phyloP scores from a whole-genome alignment of 2,888 invertebrate species.

The Spicauda simplicius region DNA sequence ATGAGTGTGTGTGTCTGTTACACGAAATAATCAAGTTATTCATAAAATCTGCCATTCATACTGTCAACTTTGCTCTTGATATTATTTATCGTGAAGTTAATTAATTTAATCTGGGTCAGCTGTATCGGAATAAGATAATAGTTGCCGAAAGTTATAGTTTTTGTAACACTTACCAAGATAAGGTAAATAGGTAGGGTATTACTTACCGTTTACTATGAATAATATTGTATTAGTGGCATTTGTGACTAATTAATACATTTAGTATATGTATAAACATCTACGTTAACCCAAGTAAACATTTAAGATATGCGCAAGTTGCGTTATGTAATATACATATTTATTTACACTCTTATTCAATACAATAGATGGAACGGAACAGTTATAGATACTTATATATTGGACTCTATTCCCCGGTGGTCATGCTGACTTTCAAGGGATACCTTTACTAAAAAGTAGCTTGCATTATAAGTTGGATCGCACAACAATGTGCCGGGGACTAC shows the following conservation, averaged over 20 bases:
- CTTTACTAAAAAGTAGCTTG: conserved; percentile 37
- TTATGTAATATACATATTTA: background rate
- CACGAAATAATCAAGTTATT: conserved; percentile 73
- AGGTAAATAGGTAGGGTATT: background rate
- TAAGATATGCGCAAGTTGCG: background rate
- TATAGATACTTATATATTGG: background rate
- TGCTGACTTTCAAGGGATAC: conserved; percentile 18
- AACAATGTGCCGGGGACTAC: conserved; percentile 61
- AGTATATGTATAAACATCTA: too few relatives aligned
- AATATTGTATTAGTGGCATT: background rate
- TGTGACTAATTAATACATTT: too few relatives aligned
- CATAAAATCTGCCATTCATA: conserved; percentile 65
- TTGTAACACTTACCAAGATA: background rate
- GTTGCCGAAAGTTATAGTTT: background rate
- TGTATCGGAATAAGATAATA: conserved; percentile 23
- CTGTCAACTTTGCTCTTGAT: conserved; percentile 43
- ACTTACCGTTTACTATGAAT: background rate
- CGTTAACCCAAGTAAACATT: background rate
- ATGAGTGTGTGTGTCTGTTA: conserved; percentile 61
- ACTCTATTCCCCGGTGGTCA: conserved; percentile 20
- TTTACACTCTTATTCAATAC: background rate
- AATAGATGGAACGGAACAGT: background rate
- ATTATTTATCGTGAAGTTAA: conserved; percentile 48
- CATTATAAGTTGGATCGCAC: conserved; percentile 46
- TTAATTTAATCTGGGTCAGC: conserved; percentile 60